phyloP scores from a whole-genome alignment of 2,797 vertebrate species.

The Sternarchorhynchus goeldii region DNA sequence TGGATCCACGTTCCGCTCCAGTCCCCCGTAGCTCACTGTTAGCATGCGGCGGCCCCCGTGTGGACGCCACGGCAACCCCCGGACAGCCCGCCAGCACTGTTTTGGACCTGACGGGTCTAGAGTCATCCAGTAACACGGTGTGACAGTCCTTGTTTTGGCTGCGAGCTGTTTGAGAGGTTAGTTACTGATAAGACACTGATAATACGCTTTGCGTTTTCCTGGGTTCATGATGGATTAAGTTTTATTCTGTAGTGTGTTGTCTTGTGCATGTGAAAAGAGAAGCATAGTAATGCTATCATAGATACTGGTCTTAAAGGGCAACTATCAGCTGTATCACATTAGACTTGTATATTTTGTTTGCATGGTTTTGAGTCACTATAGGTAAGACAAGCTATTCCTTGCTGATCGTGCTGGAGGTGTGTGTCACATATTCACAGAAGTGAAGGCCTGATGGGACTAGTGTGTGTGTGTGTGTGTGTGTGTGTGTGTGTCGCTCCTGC shows the following conservation, averaged over 20 bases:
- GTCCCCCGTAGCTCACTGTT: conserved; percentile 30
- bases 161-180: conserved; percentile 15
- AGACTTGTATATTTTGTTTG: no score
- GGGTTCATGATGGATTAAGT: neutral
- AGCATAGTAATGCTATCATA: neutral
- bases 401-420: no score
- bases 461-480: conserved; percentile 3
- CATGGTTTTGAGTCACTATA: no score
- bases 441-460: neutral
- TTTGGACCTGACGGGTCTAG: conserved; percentile 9
- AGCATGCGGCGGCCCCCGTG: neutral
- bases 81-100: conserved; percentile 9
- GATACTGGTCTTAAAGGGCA: neutral
- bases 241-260: conserved; percentile 16
- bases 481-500: neutral
- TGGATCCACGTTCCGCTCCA: conserved; percentile 28
- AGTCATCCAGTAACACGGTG: conserved; percentile 12
- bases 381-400: no score
- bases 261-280: neutral
- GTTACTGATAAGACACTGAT: neutral
- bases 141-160: conserved; percentile 19
- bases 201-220: neutral
- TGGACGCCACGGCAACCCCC: no score
- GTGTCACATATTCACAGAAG: neutral
- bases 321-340: no score